These are phyloP conservation scores for Dexiosoma caninum DNA, from an alignment of 2,888 invertebrate species.

Conservation along the genomic window DNA sequence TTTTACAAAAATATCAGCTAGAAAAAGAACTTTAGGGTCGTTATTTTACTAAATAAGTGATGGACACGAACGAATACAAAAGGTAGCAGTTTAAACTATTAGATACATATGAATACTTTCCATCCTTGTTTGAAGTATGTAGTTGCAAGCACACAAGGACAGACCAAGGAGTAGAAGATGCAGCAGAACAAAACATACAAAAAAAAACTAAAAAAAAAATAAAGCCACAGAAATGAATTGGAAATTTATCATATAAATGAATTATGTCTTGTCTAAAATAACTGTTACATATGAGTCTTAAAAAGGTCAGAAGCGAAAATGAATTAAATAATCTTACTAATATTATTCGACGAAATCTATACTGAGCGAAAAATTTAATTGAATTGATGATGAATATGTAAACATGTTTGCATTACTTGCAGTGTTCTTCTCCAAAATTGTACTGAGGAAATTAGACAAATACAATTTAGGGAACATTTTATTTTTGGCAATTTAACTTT, in stretches of 20 bases:
- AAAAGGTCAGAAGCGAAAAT: not conserved
- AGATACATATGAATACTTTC: constrained; percentile 1
- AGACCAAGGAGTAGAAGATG: not conserved
- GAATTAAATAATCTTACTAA: not conserved
- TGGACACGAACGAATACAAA: constrained; percentile 43
- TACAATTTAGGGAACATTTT: too few species aligned
- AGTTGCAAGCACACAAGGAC: too few species aligned
- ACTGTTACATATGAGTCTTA: not conserved
- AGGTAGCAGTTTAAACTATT: not conserved
- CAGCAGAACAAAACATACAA: not conserved
- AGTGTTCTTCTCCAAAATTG: too few species aligned
- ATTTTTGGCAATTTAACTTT: too few species aligned
- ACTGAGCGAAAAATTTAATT: too few species aligned
- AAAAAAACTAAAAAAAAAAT: too few species aligned
- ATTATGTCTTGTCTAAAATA: constrained; percentile 34
- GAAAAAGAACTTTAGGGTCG: not conserved
- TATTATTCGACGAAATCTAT: too few species aligned
- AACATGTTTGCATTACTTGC: too few species aligned
- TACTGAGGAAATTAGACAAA: too few species aligned
- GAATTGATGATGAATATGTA: too few species aligned
- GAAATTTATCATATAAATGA: constrained; percentile 48
- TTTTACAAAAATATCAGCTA: not conserved
- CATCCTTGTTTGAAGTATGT: not conserved
- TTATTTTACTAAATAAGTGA: constrained; percentile 39
- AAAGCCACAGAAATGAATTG: constrained; percentile 41